Evolutionary conservation across 2,888 invertebrate genomes (phyloP), one percentile per base, ranked within the genome.

Genomic region (Unio delphinus): DNA sequence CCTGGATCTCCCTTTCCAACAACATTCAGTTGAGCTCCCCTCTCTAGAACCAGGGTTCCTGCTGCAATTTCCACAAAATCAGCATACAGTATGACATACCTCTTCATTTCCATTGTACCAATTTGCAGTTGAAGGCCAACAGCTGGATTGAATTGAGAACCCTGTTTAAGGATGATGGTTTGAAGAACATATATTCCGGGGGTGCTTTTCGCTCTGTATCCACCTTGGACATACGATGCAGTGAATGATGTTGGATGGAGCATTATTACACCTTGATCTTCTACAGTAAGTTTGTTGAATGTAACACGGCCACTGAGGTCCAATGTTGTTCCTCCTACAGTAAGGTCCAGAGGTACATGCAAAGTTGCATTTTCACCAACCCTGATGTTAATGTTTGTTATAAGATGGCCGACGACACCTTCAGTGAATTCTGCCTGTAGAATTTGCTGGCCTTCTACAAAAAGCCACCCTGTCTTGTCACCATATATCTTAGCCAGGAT

Each of bases 201-300:
- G 3, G 7, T 17, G 65, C 80, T 80, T 17, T 79, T 82, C 1
- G 72, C n/a, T 4, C 45, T 59, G 67, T 83, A 84, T 0, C n/a
- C 55, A n/a, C 83, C 83, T 65, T 74, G 65, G 55, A 69, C 72
- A 67, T 77, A 84, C 2, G 67, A 71, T 0, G 77, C 80, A 5
- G 84, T 83, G 58, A 74, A 77, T 3, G 85, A 82, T 59, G 83
- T 80, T 2, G 62, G 60, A 17, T 79, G 70, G 17, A 83, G 72
- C 54, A 68, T 63, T 3, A 85, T 74, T 5, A 63, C 64, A 11
- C 80, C 84, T 30, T 75, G 76, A 58, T 79, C 70, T 69, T 84
- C 83, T n/a, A 83, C 73, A n/a, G 79, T 70, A 11, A 85, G 68
- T 59, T 80, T 76, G 57, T 80, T 83, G 68, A 83, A 83, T 5